These are phyloP conservation scores for Atta texana DNA, from an alignment of 1,140 invertebrate species.

Conservation along the genomic window DNA sequence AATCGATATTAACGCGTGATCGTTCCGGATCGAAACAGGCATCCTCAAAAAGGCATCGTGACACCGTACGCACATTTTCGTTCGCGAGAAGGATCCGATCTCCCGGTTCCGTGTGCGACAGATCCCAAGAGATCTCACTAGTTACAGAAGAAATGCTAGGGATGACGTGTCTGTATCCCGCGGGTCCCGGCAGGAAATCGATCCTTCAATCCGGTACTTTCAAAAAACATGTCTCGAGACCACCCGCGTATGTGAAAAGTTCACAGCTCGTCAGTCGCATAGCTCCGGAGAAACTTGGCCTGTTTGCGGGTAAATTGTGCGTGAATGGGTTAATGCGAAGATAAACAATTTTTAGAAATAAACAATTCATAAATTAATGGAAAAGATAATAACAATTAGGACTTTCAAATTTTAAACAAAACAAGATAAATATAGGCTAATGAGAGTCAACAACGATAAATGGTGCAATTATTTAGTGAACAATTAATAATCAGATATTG, in stretches of 20 bases:
- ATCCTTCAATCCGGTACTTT: constrained; percentile 55
- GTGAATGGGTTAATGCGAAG: neutral
- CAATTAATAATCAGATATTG: no score
- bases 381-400: neutral
- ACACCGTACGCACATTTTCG: constrained; percentile 70
- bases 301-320: neutral
- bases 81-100: constrained; percentile 58
- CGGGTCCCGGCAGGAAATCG: constrained; percentile 54
- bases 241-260: constrained; percentile 77
- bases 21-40: constrained; percentile 29
- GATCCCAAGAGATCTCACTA: constrained; percentile 38
- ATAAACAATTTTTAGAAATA: neutral
- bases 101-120: constrained; percentile 37
- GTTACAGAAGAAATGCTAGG: constrained; percentile 37
- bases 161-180: constrained; percentile 14
- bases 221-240: constrained; percentile 67
- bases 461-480: no score
- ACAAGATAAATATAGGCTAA: no score
- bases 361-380: neutral
- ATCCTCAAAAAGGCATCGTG: constrained; percentile 59
- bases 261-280: constrained; percentile 49
- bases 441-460: no score
- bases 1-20: constrained; percentile 36
- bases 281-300: neutral
- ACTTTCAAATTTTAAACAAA: no score